These are phyloP conservation scores for Morpho helenor DNA, from an alignment of 2,888 invertebrate genomes.

Conservation along the genomic window DNA sequence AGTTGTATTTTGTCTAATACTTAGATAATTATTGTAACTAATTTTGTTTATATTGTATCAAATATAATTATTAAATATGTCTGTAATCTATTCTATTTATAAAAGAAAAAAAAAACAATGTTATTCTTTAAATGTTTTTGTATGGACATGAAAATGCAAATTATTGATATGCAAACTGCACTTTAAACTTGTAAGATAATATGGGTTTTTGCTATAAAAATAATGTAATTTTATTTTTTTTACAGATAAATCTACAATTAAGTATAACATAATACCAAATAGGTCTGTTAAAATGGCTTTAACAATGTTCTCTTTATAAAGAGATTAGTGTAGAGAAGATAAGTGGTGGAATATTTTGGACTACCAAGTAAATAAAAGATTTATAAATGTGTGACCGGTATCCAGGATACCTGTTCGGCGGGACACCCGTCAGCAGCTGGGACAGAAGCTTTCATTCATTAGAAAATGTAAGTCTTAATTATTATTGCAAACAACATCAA, in stretches of 20 bases:
- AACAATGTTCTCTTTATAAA: slow-evolving; percentile 27
- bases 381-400: slow-evolving; percentile 67
- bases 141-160: too few relatives aligned
- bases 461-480: slow-evolving; percentile 65
- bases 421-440: slow-evolving; percentile 74
- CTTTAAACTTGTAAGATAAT: too few relatives aligned
- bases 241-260: slow-evolving; percentile 22
- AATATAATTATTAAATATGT: not conserved
- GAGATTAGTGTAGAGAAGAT: slow-evolving; percentile 24
- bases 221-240: slow-evolving; percentile 6
- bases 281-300: slow-evolving; percentile 13
- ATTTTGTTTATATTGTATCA: not conserved
- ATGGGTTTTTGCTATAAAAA: too few relatives aligned
- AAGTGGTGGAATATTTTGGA: slow-evolving; percentile 18
- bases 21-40: not conserved
- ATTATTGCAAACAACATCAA: too few relatives aligned
- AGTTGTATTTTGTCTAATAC: not conserved
- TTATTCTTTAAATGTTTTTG: too few relatives aligned
- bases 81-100: too few relatives aligned
- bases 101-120: too few relatives aligned
- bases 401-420: slow-evolving; percentile 66
- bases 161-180: too few relatives aligned
- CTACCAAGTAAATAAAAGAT: slow-evolving; percentile 24
- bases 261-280: not conserved
- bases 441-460: slow-evolving; percentile 66